Evolutionary conservation across 1,140 invertebrate genomes (phyloP).

Genomic region (Apocrypta bakeri): DNA sequence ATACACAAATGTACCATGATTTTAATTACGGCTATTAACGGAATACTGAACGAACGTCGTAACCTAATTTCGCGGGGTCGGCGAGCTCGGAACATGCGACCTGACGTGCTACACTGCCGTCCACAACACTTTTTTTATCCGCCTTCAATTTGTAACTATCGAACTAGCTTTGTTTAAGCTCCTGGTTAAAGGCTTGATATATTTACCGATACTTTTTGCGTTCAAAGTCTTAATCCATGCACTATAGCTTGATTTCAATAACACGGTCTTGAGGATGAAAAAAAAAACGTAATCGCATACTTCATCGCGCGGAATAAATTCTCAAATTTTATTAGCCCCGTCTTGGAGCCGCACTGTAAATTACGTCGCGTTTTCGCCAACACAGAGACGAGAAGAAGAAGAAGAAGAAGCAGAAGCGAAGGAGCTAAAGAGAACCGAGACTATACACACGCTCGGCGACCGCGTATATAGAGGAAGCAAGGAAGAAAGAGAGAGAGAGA

Average conservation of each 20-base stretch:
- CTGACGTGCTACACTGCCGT: constrained; percentile 38
- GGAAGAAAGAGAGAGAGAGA: not conserved
- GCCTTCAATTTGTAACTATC: constrained; percentile 24
- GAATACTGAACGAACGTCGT: constrained; percentile 44
- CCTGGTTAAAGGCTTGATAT: not conserved
- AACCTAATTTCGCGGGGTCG: constrained; percentile 45
- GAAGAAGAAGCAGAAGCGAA: not conserved
- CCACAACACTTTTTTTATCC: not conserved
- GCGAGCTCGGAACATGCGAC: constrained; percentile 37
- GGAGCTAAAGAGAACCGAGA: not conserved
- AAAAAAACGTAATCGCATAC: not conserved
- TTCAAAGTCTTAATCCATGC: not conserved
- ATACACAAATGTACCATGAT: not conserved
- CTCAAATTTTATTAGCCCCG: constrained; percentile 13
- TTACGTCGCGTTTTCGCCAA: constrained; percentile 36
- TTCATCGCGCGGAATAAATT: not conserved
- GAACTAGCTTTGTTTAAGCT: not conserved
- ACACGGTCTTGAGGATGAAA: not conserved
- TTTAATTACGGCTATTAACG: constrained; percentile 50
- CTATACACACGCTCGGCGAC: not conserved
- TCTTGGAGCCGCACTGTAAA: constrained; percentile 31
- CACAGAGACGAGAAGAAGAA: not conserved
- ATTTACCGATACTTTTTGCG: not conserved
- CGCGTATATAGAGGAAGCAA: not conserved
- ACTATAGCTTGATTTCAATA: not conserved